Base-by-base conservation (phyloP, 2,888 invertebrate genomes). In the Apamea crenata region DNA sequence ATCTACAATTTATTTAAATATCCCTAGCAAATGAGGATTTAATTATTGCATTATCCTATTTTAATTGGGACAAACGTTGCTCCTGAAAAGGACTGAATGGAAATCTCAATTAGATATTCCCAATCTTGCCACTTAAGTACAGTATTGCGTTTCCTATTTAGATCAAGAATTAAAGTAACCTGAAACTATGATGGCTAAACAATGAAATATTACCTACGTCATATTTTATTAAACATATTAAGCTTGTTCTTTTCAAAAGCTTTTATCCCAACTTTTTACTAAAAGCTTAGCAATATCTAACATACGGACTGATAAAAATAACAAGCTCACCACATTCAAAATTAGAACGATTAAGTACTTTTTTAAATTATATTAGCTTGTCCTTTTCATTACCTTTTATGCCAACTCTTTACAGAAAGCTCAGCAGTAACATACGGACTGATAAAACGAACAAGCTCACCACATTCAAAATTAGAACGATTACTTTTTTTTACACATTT, bases 381-480 rank as follows among this genome's bases (percentile, higher is more conserved):
- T 32, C 3, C 32, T 32, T 32, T 32, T 32, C 32, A 32, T 32
- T 1, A 56, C 12, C 1, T 36, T 59, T 32, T 18, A n/a, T 32
- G 18, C 7, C 4, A 47, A 77, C 16, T 32, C 7, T 36, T 56
- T 25, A 12, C 16, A 16, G 0, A 59, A 40, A 32, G 18, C 29
- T 25, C 1, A 50, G 36, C 4, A 63, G 8, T 53, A 61, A 78
- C 29, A 53, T 21, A 70, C 25, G 29, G 16, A 16, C n/a, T 8
- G 32, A 44, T 36, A 36, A 36, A 75, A 50, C 8, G n/a, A 76
- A 81, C 61, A 50, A 61, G n/a, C 44, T 29, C 7, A 25, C 21
- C 53, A 68, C 1, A 32, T 80, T 81, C 16, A 56, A 81, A 81
- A 68, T 81, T 25, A 63, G 68, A 81, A 82, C 65, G 18, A n/a